Base-by-base conservation (phyloP, 2,888 invertebrate genomes). In the Drosophila pseudotakahashii region DNA sequence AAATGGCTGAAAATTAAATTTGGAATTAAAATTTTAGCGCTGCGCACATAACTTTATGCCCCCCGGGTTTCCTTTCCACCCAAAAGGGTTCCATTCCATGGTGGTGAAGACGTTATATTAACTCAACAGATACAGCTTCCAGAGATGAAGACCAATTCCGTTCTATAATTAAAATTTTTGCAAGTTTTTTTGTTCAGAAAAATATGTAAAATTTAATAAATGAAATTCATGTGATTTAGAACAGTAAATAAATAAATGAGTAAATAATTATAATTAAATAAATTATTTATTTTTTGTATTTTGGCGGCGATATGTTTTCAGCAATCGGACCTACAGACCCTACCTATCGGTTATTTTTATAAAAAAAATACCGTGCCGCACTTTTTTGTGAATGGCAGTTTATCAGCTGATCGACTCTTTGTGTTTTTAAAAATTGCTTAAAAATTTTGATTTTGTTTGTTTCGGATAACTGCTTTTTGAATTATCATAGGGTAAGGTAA, bases 11-110 rank as follows among this genome's bases (percentile, higher is more conserved):
- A 72, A 60, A 75, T 77, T 73, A 73, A 86, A 88, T 89, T 88
- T 89, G 79, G 90, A 91, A 91, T 91, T 92, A 91, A 88, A 91
- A 91, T 90, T 90, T 90, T 81, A 81, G 76, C 91, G 83, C 90
- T 78, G 88, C 88, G 85, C 88, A 91, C 90, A 91, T 91, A 90
- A 91, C 91, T 91, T 84, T 84, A 90, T 89, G 79, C 85, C 81
- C 81, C 51, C 55, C 63, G 57, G 66, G 14, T 48, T 26, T 11
- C 11, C 34, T 2, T 14, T 26, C n/a, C 42, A 7, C 19, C n/a
- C 14, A 23, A 32, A 58, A 34, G 37, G 69, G 32, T 23, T 44
- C 30, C 6, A 10, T 7, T 47, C 6, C 6, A 26, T 26, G 26
- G 26, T 5, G 26, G 26, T 5, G 26, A 26, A 26, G 26, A 5